Conservation (phyloP, 2,113 vertebrate genomes). For the Brachyistius frenatus region DNA sequence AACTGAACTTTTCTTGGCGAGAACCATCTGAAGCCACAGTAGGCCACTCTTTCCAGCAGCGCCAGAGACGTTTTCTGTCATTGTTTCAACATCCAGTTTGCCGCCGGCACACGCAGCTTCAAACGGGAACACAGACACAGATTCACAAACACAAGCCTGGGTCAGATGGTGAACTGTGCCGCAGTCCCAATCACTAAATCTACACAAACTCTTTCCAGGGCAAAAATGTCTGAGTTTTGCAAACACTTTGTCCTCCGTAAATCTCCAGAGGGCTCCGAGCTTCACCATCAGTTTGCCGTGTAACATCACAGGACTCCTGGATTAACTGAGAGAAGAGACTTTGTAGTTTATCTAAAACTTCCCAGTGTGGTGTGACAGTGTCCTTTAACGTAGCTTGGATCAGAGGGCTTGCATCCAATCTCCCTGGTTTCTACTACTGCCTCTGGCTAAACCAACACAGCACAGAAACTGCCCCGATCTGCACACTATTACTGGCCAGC, state of each 20-base stretch:
- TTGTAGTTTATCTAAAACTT: conserved; percentile 55
- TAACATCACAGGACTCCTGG: conserved; percentile 41
- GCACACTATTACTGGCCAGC: conserved; percentile 34
- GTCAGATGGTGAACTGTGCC: background rate
- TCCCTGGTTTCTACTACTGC: conserved; percentile 43
- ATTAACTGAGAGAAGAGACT: conserved; percentile 39
- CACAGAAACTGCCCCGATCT: conserved; percentile 1
- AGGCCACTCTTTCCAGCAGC: conserved; percentile 15
- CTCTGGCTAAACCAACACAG: conserved; percentile 43
- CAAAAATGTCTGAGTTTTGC: conserved; percentile 16
- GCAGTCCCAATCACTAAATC: conserved; percentile 12
- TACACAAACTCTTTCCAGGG: conserved; percentile 7
- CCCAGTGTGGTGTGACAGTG: conserved; percentile 37
- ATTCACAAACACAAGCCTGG: conserved; percentile 1
- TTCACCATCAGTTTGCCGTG: conserved; percentile 34
- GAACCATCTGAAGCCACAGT: conserved; percentile 12
- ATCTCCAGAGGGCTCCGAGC: no score
- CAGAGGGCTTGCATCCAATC: conserved; percentile 51
- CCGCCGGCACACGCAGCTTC: conserved; percentile 10
- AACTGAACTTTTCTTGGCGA: conserved; percentile 29
- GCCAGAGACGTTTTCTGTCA: conserved; percentile 20
- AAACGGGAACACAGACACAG: conserved; percentile 4
- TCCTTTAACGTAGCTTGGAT: conserved; percentile 45
- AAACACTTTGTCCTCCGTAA: conserved; percentile 1
- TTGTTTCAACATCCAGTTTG: conserved; percentile 15